phyloP scores from a whole-genome alignment of 2,113 vertebrate genomes.

The Notiomystis cincta region DNA sequence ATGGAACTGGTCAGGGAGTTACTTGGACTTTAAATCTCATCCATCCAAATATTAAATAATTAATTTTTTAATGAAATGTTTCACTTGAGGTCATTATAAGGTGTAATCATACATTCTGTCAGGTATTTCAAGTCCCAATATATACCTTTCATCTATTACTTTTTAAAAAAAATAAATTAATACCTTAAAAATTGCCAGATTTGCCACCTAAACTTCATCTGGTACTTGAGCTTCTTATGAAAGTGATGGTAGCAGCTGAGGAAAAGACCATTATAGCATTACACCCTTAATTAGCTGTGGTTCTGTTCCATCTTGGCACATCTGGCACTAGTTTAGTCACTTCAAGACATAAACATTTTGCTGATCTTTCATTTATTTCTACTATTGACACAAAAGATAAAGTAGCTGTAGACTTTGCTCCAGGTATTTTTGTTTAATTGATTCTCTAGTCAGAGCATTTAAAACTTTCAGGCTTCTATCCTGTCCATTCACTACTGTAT shows the following conservation, averaged over 20 bases:
- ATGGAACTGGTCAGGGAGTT: not conserved
- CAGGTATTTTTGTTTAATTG: not conserved
- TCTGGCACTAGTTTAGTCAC: not conserved
- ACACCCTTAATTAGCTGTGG: not conserved
- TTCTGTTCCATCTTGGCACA: not conserved
- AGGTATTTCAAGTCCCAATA: not conserved
- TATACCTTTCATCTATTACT: not conserved
- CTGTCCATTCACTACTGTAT: not conserved
- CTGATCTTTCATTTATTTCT: not conserved
- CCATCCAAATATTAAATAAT: not conserved
- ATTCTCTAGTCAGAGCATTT: not conserved
- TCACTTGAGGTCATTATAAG: not conserved
- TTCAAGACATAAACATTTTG: not conserved
- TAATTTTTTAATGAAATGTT: not conserved
- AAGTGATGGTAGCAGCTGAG: fast-evolving
- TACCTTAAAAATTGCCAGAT: not conserved
- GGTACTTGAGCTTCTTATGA: not conserved
- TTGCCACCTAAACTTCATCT: not conserved
- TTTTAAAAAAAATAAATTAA: too few relatives aligned
- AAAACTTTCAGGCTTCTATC: not conserved
- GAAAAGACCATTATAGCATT: not conserved
- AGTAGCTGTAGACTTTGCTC: not conserved
- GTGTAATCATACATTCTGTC: not conserved
- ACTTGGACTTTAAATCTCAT: not conserved
- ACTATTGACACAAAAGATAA: not conserved